Conservation (phyloP, 2,797 vertebrate genomes). For the Argentina silus region DNA sequence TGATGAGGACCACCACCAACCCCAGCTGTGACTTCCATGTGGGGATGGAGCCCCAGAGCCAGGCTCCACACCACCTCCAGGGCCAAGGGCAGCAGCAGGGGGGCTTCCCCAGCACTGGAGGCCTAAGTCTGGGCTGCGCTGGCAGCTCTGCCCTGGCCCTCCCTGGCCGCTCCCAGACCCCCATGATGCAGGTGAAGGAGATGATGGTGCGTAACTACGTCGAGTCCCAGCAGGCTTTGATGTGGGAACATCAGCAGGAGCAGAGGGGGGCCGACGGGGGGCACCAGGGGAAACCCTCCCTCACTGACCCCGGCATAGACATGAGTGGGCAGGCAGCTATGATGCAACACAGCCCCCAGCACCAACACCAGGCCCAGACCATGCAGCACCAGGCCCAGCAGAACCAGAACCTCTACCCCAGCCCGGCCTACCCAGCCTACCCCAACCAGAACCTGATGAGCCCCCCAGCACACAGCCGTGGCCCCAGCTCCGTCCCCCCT, state of each 20-base stretch:
- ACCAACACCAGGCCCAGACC: constrained; percentile 73
- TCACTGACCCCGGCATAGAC: constrained; percentile 66
- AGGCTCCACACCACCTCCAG: constrained; percentile 20
- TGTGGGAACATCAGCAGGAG: constrained; percentile 89
- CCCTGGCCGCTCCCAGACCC: constrained; percentile 77
- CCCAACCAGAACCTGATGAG: constrained; percentile 80
- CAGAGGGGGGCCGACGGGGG: constrained; percentile 63
- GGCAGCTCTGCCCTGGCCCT: constrained; percentile 36
- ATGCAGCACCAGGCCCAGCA: constrained; percentile 73
- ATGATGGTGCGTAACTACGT: constrained; percentile 95
- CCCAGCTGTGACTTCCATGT: constrained; percentile 75
- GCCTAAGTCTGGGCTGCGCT: constrained; percentile 73
- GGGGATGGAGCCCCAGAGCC: constrained; percentile 56
- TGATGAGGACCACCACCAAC: constrained; percentile 70
- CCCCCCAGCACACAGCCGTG: constrained; percentile 65
- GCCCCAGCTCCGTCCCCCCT: constrained; percentile 59
- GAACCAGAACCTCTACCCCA: constrained; percentile 79
- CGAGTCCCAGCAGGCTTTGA: constrained; percentile 92
- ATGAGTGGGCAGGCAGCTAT: constrained; percentile 67
- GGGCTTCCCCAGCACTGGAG: constrained; percentile 67
- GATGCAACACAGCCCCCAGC: constrained; percentile 77
- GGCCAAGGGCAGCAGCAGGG: constrained; percentile 59
- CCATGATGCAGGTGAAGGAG: constrained; percentile 90
- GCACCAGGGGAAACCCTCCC: constrained; percentile 61
- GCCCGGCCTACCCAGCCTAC: constrained; percentile 79